These are phyloP conservation scores for Eulemur rubriventer DNA, from an alignment of 2,797 vertebrate genomes.

Conservation along the genomic window DNA sequence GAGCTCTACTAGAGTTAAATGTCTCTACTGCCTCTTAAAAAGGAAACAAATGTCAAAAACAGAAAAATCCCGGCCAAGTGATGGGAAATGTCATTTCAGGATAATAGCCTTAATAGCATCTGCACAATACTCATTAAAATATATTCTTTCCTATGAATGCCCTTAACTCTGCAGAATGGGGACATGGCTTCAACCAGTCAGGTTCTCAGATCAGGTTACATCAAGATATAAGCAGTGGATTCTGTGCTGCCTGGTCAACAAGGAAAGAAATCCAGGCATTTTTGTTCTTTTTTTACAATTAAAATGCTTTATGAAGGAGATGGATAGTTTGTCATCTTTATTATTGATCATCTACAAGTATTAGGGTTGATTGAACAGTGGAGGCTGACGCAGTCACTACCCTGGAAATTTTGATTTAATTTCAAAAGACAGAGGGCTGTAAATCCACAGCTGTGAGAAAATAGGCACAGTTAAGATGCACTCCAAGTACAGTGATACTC, in stretches of 20 bases:
- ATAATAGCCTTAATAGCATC: slow-evolving; percentile 54
- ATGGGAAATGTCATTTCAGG: slow-evolving; percentile 56
- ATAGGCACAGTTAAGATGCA: neutral
- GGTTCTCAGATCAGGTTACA: neutral
- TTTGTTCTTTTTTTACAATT: neutral
- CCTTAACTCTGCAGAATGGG: slow-evolving; percentile 13
- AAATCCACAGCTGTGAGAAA: neutral
- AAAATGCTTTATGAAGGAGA: slow-evolving; percentile 42
- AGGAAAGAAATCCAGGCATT: slow-evolving; percentile 34
- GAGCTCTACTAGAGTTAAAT: neutral
- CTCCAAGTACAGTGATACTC: neutral
- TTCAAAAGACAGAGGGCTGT: neutral
- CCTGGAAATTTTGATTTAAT: neutral
- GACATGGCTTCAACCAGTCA: slow-evolving; percentile 17
- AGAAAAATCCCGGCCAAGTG: slow-evolving; percentile 40
- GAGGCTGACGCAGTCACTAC: neutral
- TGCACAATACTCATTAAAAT: slow-evolving; percentile 39
- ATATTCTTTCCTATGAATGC: slow-evolving; percentile 29
- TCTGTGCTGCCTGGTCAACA: neutral
- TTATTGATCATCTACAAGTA: neutral
- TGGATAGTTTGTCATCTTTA: neutral
- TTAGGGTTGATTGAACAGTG: neutral
- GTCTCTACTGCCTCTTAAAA: slow-evolving; percentile 22
- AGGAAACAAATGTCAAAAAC: slow-evolving; percentile 47
- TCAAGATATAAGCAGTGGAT: neutral